Evolutionary conservation across 1,140 invertebrate species (phyloP).

Genomic region (Marisa cornuarietis): DNA sequence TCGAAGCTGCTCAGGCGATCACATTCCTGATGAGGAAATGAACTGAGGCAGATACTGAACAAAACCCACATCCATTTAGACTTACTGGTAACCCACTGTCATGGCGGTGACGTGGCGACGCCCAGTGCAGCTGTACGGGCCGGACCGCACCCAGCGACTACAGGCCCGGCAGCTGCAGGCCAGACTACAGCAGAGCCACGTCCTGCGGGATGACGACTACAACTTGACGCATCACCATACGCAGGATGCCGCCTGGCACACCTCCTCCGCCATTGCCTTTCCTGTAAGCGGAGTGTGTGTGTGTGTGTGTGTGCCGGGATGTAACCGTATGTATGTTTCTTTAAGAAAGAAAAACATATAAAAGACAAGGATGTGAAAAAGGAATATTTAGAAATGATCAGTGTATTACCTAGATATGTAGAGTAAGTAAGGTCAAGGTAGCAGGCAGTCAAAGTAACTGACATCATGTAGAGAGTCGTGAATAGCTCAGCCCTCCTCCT

Average conservation of each 20-base stretch:
- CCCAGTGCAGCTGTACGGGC: constrained; percentile 26
- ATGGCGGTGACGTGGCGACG: background rate
- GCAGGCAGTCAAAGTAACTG: no score
- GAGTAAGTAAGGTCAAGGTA: no score
- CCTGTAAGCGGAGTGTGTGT: constrained; percentile 12
- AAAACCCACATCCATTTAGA: no score
- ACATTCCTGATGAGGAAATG: no score
- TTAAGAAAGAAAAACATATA: constrained; percentile 21
- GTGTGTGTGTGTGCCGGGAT: constrained; percentile 14
- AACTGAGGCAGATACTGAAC: no score
- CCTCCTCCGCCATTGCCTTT: constrained; percentile 24
- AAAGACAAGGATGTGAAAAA: background rate
- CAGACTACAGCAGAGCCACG: constrained; percentile 30
- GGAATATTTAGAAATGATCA: no score
- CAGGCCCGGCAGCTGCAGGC: constrained; percentile 25
- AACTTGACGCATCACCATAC: constrained; percentile 24
- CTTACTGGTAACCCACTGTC: background rate
- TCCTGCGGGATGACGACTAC: constrained; percentile 33
- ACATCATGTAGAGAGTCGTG: no score
- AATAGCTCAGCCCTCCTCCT: no score
- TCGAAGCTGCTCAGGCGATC: no score
- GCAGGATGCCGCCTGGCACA: constrained; percentile 16
- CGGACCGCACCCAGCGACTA: constrained; percentile 25
- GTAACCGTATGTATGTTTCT: constrained; percentile 9
- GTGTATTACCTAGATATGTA: no score